These are phyloP conservation scores for Ruditapes philippinarum DNA, from an alignment of 1,140 invertebrate genomes.

Conservation along the genomic window DNA sequence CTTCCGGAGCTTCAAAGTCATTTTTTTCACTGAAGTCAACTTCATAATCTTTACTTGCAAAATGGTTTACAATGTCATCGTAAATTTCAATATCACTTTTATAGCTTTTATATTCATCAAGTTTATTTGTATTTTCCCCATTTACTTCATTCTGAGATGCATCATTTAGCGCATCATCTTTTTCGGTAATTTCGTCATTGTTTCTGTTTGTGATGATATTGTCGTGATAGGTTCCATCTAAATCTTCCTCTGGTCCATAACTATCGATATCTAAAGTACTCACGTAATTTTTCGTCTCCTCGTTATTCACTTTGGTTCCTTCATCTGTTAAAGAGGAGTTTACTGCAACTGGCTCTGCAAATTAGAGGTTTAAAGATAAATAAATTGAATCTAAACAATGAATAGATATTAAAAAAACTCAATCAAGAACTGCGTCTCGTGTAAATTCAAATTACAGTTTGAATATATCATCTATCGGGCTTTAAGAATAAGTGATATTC, in stretches of 20 bases:
- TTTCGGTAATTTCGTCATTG: not conserved
- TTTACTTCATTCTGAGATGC: not conserved
- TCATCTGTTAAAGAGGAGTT: not conserved
- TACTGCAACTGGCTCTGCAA: not conserved
- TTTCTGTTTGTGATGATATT: not conserved
- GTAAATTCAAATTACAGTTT: too few relatives aligned
- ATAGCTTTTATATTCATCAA: not conserved
- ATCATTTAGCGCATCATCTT: not conserved
- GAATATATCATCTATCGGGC: too few relatives aligned
- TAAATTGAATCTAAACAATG: too few relatives aligned
- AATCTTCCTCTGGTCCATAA: slow-evolving; percentile 12
- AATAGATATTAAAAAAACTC: too few relatives aligned
- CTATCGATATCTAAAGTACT: not conserved
- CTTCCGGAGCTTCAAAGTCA: not conserved
- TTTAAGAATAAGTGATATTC: too few relatives aligned
- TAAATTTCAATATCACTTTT: not conserved
- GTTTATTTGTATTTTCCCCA: not conserved
- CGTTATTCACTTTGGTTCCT: not conserved
- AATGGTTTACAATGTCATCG: not conserved
- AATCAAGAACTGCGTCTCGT: too few relatives aligned
- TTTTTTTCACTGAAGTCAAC: too few relatives aligned
- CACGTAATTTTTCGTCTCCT: not conserved
- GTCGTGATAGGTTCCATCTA: not conserved
- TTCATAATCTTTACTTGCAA: too few relatives aligned
- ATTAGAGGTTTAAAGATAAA: too few relatives aligned